Base-by-base conservation (phyloP, 1,140 invertebrate species). In the Paralvinella palmiformis region DNA sequence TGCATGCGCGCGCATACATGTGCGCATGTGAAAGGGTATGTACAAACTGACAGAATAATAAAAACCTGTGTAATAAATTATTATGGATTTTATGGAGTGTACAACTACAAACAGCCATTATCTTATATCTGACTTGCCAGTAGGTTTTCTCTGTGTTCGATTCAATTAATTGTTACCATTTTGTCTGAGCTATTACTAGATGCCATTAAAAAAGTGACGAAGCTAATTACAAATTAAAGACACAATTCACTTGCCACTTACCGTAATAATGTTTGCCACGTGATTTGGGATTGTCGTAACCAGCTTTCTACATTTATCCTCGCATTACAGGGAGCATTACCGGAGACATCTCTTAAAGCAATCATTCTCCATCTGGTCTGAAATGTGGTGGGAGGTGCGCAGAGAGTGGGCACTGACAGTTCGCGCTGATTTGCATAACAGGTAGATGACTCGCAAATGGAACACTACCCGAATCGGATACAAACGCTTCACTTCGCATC, bases 341-440 rank as follows among this genome's bases (percentile, higher is more conserved):
- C 33, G 71, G 22, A 55, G 22, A 7, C 27, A 48, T 3, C 24
- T 75, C 7, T 44, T 71, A 55, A 50, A 45, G 15, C 24, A 35
- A 15, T 63, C 59, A 13, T 77, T 75, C 60, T 20, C 24, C 24
- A 67, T 57, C 7, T 77, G 73, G 75, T 64, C 73, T 52, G 67
- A 68, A 10, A 62, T 69, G 56, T 77, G 75, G 75, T 77, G 75
- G 75, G 70, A 66, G 32, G 33, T 70, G 10, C 41, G 70, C 13
- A 72, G 70, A 48, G 75, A 77, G 67, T 77, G 75, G 75, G 63
- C 74, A 41, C 68, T 77, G 3, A 59, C 68, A 31, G 67, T 77
- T 13, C 50, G 75, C 50, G 75, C 75, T 27, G 73, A 75, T 37
- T 75, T 74, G 64, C 75, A 77, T 64, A 67, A 73, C 61, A 77